These are phyloP conservation scores for Myotis lucifugus DNA, from an alignment of 2,113 vertebrate species.

Conservation along the genomic window DNA sequence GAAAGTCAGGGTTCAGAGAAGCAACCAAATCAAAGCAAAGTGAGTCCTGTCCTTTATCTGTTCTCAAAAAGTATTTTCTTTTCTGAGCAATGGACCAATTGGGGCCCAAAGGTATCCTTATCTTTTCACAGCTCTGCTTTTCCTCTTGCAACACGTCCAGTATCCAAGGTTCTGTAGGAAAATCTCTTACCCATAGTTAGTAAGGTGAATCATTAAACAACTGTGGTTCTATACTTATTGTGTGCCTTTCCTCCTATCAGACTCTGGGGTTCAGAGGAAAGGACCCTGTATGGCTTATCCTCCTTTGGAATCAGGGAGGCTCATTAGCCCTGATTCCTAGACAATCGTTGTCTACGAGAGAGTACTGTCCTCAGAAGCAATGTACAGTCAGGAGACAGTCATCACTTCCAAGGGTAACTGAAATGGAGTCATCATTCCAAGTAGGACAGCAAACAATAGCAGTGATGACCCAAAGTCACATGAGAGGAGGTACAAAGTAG, in stretches of 20 bases:
- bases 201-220: too few relatives aligned
- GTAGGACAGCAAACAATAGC: neutral
- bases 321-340: neutral
- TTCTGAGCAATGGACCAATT: too few relatives aligned
- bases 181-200: too few relatives aligned
- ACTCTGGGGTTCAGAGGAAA: neutral
- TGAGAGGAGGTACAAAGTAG: neutral
- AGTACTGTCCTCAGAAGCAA: neutral
- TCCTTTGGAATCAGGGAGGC: neutral
- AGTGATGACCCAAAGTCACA: neutral
- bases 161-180: too few relatives aligned
- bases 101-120: too few relatives aligned
- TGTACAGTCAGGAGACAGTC: neutral
- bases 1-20: too few relatives aligned
- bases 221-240: too few relatives aligned
- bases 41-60: too few relatives aligned
- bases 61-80: too few relatives aligned
- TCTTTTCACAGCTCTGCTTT: too few relatives aligned
- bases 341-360: neutral
- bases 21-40: too few relatives aligned
- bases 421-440: neutral
- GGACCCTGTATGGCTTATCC: fast-evolving
- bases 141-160: too few relatives aligned
- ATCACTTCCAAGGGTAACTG: neutral
- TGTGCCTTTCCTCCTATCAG: neutral